These are phyloP conservation scores for Hemithea aestivaria DNA, from an alignment of 2,888 invertebrate genomes.

Conservation along the genomic window DNA sequence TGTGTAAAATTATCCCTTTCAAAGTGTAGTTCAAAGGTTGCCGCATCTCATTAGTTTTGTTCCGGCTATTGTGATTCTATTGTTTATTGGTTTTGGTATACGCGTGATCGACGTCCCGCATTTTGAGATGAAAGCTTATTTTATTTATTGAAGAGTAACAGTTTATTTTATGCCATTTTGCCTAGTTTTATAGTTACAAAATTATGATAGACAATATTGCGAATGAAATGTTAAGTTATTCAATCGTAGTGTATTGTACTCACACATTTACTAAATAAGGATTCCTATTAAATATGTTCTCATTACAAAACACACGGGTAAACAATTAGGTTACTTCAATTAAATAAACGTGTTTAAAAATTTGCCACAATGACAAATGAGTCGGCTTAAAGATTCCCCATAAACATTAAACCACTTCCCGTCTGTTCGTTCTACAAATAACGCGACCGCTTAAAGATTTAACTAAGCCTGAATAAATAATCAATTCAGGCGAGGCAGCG, in stretches of 20 bases:
- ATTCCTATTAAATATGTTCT: too few species aligned
- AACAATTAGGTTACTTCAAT: too few species aligned
- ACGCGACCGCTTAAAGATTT: slow-evolving; percentile 65
- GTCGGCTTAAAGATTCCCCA: slow-evolving; percentile 39
- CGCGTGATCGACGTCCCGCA: too few species aligned
- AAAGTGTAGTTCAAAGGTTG: slow-evolving; percentile 36
- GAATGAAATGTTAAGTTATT: too few species aligned
- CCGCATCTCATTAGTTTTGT: slow-evolving; percentile 11
- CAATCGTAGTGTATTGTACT: too few species aligned
- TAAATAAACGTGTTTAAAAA: too few species aligned
- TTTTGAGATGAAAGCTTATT: neutral
- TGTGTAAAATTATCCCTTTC: slow-evolving; percentile 40
- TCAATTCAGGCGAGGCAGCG: slow-evolving; percentile 68
- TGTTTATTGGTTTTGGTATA: neutral
- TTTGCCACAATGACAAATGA: slow-evolving; percentile 47
- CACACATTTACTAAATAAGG: too few species aligned
- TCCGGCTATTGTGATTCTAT: neutral
- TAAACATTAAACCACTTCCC: slow-evolving; percentile 61
- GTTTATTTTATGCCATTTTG: too few species aligned
- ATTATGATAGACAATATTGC: too few species aligned
- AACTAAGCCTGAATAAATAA: slow-evolving; percentile 75
- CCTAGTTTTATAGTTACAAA: too few species aligned
- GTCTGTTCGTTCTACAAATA: slow-evolving; percentile 63
- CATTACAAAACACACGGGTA: too few species aligned
- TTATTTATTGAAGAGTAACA: neutral